Evolutionary conservation across 2,888 invertebrate species (phyloP), one percentile per base, ranked within the genome.

Genomic region (Margaritifera margaritifera): DNA sequence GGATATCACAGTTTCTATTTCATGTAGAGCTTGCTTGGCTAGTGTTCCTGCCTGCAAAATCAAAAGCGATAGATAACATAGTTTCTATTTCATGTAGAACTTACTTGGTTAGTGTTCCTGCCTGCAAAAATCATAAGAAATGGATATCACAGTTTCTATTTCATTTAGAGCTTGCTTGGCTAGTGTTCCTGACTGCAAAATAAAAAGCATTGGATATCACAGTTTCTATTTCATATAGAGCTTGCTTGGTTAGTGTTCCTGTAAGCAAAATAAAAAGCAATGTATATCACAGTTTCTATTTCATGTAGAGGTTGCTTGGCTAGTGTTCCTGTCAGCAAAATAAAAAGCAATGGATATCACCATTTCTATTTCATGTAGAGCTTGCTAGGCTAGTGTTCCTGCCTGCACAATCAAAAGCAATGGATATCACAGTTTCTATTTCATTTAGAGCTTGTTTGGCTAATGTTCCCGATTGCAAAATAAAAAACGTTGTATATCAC

Each of bases 21-120:
- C 95, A 55, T 93, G 91, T 0, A 96, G 87, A 0, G 94, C 95
- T 72, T 93, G 92, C 66, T 93, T 93, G 0, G 94, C 94, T 24
- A 81, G 60, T 15, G 80, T 75, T n/a, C 80, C 80, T 56, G 83
- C 83, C 81, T 82, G 73, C 55, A 70, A 77, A 63, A 56, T 25
- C 61, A 20, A 62, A 19, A 66, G 42, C 27, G 18, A 54, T 19
- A 42, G n/a, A 55, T 53, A 53, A 19, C 18, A 96, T 93, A 0
- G 92, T 91, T 82, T 95, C 94, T 70, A 98, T 90, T 75, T 96
- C 95, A 55, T 93, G 91, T 0, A 96, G 87, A 0, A 94, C 95
- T 72, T 93, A 92, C 66, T 93, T 93, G 0, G 94, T 94, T 24
- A 81, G 60, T 11, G 80, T 75, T n/a, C 80, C 80, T 56, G 83